Evolutionary conservation across 2,888 invertebrate genomes (phyloP), one percentile per base, ranked within the genome.

Genomic region (Stenichneumon culpator): DNA sequence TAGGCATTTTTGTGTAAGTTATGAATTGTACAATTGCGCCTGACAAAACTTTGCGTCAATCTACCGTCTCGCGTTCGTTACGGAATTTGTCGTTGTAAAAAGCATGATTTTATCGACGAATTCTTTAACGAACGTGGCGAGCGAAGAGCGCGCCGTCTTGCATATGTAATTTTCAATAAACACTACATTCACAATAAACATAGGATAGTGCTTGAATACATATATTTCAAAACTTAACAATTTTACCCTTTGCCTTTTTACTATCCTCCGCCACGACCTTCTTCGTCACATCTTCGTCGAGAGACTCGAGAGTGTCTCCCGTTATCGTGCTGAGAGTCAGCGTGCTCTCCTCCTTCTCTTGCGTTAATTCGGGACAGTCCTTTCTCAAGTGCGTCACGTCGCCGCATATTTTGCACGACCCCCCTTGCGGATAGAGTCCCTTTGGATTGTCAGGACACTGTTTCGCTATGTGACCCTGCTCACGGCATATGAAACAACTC

Each of bases 371-470:
- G 7, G 97, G 97, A 93, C 97, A 98, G 92, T 97, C 97, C 92
- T 97, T 97, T 88, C 96, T 97, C 86, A 98, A 94, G 94, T 98
- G 98, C 65, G 97, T 97, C 11, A 97, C 97, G 93, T 97, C 97
- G 5, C 97, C 97, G 94, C 98, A 98, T 2, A 96, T 94, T 89
- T 96, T 97, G 92, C 98, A 98, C n/a, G 95, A 94, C 1, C 97
- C 97, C 52, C 97, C 98, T 94, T 97, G 96, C 0, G 98, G 98
- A 94, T 98, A 98, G 7, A 98, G 94, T 0, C 98, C 98, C 91
- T 96, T 96, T 0, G 97, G 96, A 94, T 98, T 98, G 91, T 98
- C 97, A 3, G 98, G 97, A 93, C 98, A 99, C 90, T 98, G 97
- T 84, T 96, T 95, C 0, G 98, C 96, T 89, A 98, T 96, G 93